These are phyloP conservation scores for Ceratothoa steindachneri DNA, from an alignment of 2,888 invertebrate genomes.

Conservation along the genomic window DNA sequence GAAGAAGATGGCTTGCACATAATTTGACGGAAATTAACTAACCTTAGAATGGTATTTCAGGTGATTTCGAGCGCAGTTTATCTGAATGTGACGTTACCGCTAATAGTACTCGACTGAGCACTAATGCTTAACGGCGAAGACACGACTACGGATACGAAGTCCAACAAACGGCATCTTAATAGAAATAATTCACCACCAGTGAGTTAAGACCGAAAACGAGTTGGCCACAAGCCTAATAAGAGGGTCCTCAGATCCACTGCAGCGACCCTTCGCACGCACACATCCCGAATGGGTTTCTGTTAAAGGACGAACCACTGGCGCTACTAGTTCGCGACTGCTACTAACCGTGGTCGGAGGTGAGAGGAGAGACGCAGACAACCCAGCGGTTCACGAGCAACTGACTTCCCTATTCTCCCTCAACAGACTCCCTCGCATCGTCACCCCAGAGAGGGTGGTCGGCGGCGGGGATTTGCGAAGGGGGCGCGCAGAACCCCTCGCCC, in stretches of 20 bases:
- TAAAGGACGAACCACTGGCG: not conserved
- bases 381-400: constrained; percentile 12
- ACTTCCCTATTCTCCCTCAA: constrained; percentile 7
- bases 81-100: too few relatives aligned
- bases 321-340: not conserved
- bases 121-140: constrained; percentile 9
- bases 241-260: not conserved
- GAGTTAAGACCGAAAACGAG: not conserved
- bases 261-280: constrained; percentile 1
- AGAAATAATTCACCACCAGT: too few relatives aligned
- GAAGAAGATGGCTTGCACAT: too few relatives aligned
- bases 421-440: constrained; percentile 10
- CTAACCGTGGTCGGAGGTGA: constrained; percentile 9
- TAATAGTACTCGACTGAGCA: too few relatives aligned
- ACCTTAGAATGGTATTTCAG: too few relatives aligned
- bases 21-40: too few relatives aligned
- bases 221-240: too few relatives aligned
- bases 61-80: too few relatives aligned
- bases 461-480: constrained; percentile 6
- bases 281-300: not conserved
- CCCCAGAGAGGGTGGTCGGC: constrained; percentile 11
- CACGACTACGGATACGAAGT: not conserved
- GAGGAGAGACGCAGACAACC: constrained; percentile 11
- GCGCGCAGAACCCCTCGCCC: not conserved
- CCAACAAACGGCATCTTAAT: not conserved